These are phyloP conservation scores for Nesometra sesokonis DNA, from an alignment of 35 echinoderm and acorn worm species.

Conservation along the genomic window DNA sequence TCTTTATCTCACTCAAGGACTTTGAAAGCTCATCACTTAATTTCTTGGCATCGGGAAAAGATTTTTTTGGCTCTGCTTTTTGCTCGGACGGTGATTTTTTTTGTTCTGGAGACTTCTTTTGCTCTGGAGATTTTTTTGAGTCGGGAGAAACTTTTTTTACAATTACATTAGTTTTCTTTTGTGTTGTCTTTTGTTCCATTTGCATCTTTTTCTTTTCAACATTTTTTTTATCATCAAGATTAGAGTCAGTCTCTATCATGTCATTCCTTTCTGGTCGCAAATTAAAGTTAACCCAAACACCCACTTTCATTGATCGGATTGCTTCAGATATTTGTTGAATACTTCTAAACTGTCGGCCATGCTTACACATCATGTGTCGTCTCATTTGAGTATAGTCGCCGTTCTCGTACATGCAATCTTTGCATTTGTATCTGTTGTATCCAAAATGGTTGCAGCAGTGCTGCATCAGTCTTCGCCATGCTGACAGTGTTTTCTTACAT, in stretches of 20 bases:
- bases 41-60: neutral
- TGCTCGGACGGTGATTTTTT: neutral
- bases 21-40: neutral
- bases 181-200: neutral
- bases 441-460: slow-evolving; percentile 93
- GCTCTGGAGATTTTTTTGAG: neutral
- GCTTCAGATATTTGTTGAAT: slow-evolving; percentile 82
- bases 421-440: slow-evolving; percentile 79
- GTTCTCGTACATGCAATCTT: slow-evolving; percentile 69
- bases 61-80: neutral
- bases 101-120: neutral
- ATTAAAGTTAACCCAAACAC: neutral
- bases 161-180: neutral
- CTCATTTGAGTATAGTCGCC: slow-evolving; percentile 94
- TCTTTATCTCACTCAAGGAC: neutral
- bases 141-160: neutral
- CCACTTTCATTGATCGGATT: slow-evolving; percentile 72
- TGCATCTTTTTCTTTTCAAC: neutral
- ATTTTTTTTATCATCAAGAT: neutral
- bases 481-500: slow-evolving; percentile 72
- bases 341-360: slow-evolving; percentile 78
- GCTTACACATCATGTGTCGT: slow-evolving; percentile 89
- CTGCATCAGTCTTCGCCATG: slow-evolving; percentile 60
- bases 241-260: neutral
- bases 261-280: neutral